Percentiles rank a stretch among this genome's conserved stretches.
phyloP scores from a whole-genome alignment of 2,888 invertebrate genomes.

The Dynastes grantii region DNA sequence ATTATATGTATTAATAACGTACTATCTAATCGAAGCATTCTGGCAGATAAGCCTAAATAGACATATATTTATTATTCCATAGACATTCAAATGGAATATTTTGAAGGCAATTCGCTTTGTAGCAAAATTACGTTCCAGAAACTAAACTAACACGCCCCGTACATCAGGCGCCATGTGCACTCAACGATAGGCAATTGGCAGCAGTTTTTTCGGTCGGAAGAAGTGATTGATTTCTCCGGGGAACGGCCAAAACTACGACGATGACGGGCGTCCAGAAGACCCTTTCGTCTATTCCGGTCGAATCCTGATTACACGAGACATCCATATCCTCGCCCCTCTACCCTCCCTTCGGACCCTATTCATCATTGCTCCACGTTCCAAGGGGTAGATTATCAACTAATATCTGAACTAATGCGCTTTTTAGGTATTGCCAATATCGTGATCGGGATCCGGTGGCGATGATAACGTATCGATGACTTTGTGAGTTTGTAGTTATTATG shows the following conservation, averaged over 20 bases:
- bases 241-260: conserved; percentile 58
- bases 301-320: conserved; percentile 67
- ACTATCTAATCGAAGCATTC: too few relatives aligned
- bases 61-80: too few relatives aligned
- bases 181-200: conserved; percentile 62
- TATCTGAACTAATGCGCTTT: conserved; percentile 67
- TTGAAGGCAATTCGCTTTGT: too few relatives aligned
- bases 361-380: neutral
- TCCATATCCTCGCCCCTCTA: conserved; percentile 61
- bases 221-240: conserved; percentile 69
- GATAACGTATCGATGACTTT: too few relatives aligned
- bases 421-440: conserved; percentile 59
- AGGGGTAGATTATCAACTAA: conserved; percentile 65
- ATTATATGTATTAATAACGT: too few relatives aligned
- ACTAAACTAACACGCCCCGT: too few relatives aligned
- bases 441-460: neutral
- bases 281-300: conserved; percentile 61
- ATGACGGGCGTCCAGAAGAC: neutral
- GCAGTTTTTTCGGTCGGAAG: conserved; percentile 65
- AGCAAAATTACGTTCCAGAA: too few relatives aligned
- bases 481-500: too few relatives aligned
- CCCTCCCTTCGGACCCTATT: conserved; percentile 53
- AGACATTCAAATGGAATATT: too few relatives aligned
- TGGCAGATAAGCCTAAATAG: too few relatives aligned
- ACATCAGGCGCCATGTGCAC: conserved; percentile 5